Percentiles rank a stretch among this genome's conserved stretches.
These are phyloP conservation scores for Spodoptera littoralis DNA, from an alignment of 2,888 invertebrate species.

Conservation along the genomic window DNA sequence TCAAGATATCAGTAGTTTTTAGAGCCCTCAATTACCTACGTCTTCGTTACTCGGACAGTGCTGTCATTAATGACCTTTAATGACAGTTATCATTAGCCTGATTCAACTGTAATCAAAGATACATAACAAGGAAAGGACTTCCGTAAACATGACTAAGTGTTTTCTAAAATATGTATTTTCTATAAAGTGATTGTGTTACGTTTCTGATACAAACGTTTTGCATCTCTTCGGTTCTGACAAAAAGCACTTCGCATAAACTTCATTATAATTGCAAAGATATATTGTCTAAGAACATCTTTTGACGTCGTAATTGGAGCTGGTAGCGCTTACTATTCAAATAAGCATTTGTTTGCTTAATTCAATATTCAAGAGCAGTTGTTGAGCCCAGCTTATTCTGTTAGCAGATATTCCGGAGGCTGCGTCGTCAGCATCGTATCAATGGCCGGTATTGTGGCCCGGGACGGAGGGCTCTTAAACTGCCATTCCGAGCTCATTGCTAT, in stretches of 20 bases:
- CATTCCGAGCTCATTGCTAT: constrained; percentile 62
- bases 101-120: constrained; percentile 30
- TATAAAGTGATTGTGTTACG: neutral
- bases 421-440: constrained; percentile 51
- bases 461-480: constrained; percentile 50
- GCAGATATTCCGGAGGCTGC: constrained; percentile 32
- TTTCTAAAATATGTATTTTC: constrained; percentile 9
- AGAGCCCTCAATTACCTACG: constrained; percentile 14
- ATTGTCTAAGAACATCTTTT: constrained; percentile 14
- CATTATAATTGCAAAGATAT: constrained; percentile 12
- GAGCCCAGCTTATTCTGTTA: constrained; percentile 32
- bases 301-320: constrained; percentile 4
- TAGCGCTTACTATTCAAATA: constrained; percentile 24
- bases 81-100: constrained; percentile 34
- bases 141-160: constrained; percentile 8
- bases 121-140: constrained; percentile 13
- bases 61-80: constrained; percentile 24
- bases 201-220: neutral
- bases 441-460: constrained; percentile 55
- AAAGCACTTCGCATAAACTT: constrained; percentile 7
- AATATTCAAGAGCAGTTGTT: constrained; percentile 35
- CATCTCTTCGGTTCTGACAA: constrained; percentile 1
- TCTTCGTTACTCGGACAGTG: constrained; percentile 17
- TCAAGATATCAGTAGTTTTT: constrained; percentile 11
- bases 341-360: constrained; percentile 18